A percentile compares a stretch with the other conserved stretches of the same genome.
Conservation (phyloP, 2,888 invertebrate genomes). For the Stenurella melanura region DNA sequence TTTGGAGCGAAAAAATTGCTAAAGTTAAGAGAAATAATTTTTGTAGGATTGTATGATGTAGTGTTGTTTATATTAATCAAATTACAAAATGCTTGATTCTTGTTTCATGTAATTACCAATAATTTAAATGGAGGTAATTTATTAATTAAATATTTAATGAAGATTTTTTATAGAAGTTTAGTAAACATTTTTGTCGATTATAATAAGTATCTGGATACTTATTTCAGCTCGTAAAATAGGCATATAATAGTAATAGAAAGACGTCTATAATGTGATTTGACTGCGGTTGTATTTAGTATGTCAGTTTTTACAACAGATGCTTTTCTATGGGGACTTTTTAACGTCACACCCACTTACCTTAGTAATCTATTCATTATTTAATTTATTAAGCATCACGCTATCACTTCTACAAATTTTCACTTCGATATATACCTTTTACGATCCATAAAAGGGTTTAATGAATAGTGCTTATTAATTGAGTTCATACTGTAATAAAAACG, state of each 20-base stretch:
- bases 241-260: slow-evolving; percentile 14
- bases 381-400: slow-evolving; percentile 40
- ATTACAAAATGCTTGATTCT: no score
- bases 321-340: slow-evolving; percentile 39
- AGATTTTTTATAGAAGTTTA: no score
- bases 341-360: slow-evolving; percentile 42
- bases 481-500: background rate
- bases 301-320: slow-evolving; percentile 20
- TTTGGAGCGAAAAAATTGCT: no score
- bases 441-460: background rate
- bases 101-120: no score
- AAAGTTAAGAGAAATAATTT: no score
- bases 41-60: no score
- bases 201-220: background rate
- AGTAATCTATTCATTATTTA: slow-evolving; percentile 37
- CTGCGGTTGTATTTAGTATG: background rate
- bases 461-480: background rate
- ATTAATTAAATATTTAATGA: no score
- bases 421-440: slow-evolving; percentile 14
- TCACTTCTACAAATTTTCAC: slow-evolving; percentile 34
- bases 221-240: background rate
- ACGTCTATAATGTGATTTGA: slow-evolving; percentile 12
- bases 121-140: no score
- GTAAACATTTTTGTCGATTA: no score
- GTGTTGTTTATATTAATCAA: no score